These are phyloP conservation scores for Cephus rjabovi DNA, from an alignment of 2,888 invertebrate species.

Conservation along the genomic window DNA sequence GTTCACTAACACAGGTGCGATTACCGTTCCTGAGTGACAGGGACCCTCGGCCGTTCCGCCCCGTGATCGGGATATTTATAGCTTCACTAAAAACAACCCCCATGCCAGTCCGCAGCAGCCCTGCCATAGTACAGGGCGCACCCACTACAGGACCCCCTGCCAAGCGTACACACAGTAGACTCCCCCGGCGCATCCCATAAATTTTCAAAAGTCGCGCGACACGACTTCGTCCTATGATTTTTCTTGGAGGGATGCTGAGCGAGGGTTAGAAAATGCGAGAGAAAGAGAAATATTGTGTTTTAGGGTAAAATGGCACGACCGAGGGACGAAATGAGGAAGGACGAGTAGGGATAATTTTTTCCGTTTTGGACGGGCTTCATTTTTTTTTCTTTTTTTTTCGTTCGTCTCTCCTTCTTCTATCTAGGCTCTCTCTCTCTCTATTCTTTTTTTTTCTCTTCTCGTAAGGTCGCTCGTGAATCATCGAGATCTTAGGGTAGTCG, in stretches of 20 bases:
- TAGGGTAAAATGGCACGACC: background rate
- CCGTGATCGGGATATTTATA: background rate
- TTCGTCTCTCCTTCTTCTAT: conserved; percentile 29
- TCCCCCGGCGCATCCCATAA: background rate
- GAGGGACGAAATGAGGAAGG: background rate
- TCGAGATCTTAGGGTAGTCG: conserved; percentile 1
- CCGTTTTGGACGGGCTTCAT: background rate
- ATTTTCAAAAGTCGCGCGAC: background rate
- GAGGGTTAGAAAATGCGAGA: background rate
- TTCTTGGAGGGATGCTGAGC: background rate
- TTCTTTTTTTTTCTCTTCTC: conserved; percentile 9
- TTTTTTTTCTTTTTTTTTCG: too few species aligned
- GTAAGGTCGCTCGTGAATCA: conserved; percentile 6
- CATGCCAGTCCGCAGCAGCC: background rate
- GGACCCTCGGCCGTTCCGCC: background rate
- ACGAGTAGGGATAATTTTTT: background rate
- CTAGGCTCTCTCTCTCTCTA: background rate
- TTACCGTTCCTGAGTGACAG: background rate
- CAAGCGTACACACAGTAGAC: background rate
- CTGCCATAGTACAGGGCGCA: background rate
- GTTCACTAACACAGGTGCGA: background rate
- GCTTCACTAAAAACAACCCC: background rate
- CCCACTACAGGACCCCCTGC: background rate
- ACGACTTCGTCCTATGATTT: background rate
- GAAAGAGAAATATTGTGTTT: background rate